Base-by-base conservation (phyloP, 2,888 invertebrate species). In the Branchellion lobata region DNA sequence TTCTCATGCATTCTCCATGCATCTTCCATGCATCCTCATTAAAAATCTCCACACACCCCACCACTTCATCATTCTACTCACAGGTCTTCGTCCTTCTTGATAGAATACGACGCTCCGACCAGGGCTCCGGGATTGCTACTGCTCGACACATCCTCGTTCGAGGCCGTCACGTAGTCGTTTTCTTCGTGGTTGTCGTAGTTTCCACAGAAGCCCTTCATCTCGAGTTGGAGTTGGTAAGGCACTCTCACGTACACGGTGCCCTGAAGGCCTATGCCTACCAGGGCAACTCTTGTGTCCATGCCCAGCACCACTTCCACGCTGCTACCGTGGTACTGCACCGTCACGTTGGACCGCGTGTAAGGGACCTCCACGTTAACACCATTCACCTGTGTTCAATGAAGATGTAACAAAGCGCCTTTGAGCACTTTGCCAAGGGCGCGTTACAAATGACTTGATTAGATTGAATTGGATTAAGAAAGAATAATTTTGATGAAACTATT, bases 221-320 rank as follows among this genome's bases (percentile, higher is more conserved):
- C 24, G n/a, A 47, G 36, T 34, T 73, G 73, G 5, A 73, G 5
- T 29, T 40, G 5, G 69, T 34, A 34, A 29, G 69, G 34, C 33
- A 69, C 21, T 14, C 14, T 69, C 18, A 73, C 73, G 47, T 73
- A 73, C 21, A 73, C 73, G 2, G 11, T 47, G 3, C 73, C 73
- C n/a, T 73, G 73, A 8, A 40, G 5, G 11, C 47, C 40, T 5
- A 73, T 34, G 2, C 73, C 73, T 14, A 69, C 34, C 27, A 73
- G 24, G 8, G 36, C 34, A 2, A 47, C 36, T 18, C 21, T 24
- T 5, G 5, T n/a, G 21, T 57, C 61, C 14, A 3, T 21, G 5
- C 34, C 73, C 14, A 73, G 18, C 33, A 73, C 47, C 40, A 73
- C 11, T 24, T 73, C 73, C 5, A 27, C 27, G 34, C 14, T 40